Base-by-base conservation (phyloP, 2,888 invertebrate species). In the Emmelina monodactyla region DNA sequence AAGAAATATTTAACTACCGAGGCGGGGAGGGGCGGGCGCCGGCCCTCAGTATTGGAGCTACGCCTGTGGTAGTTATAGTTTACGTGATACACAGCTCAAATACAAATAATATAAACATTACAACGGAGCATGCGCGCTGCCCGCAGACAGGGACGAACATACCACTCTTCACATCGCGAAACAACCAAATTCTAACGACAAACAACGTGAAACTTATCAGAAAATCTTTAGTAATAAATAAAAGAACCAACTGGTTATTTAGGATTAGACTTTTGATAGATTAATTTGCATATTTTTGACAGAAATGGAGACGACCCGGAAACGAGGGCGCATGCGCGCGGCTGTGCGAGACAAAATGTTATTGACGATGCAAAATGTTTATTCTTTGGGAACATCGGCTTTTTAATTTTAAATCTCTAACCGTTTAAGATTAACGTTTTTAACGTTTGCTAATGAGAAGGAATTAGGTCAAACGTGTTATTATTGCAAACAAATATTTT, bases 51-150 rank as follows among this genome's bases (percentile, higher is more conserved):
- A 76, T 78, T 78, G 78, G 80, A 66, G 79, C 72, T 75, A 66
- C 66, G 73, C 62, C 75, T 79, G 80, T 78, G 79, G 81, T 81
- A 81, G 79, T 81, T 81, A 78, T 80, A 80, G 81, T 81, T 81
- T 81, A 81, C 81, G 68, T 73, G 81, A 81, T 81, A 81, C 80
- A 81, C 80, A 80, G 76, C 79, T 80, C 75, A 78, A 81, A 80
- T 81, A 81, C 81, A 81, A 81, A 81, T 81, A 81, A 81, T 81
- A 81, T 81, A 81, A 81, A 81, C 81, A 81, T 78, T 73, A 69
- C 69, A 59, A 51, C 69, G 45, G 76, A 65, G 79, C 79, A 79
- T 79, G 79, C 76, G 79, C 79, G 38, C 57, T 73, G 43, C 45
- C 40, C 25, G 43, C 62, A 56, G 76, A 78, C 61, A 58, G 68